Conservation (phyloP, 2,113 vertebrate genomes). For the Vanacampus margaritifer region DNA sequence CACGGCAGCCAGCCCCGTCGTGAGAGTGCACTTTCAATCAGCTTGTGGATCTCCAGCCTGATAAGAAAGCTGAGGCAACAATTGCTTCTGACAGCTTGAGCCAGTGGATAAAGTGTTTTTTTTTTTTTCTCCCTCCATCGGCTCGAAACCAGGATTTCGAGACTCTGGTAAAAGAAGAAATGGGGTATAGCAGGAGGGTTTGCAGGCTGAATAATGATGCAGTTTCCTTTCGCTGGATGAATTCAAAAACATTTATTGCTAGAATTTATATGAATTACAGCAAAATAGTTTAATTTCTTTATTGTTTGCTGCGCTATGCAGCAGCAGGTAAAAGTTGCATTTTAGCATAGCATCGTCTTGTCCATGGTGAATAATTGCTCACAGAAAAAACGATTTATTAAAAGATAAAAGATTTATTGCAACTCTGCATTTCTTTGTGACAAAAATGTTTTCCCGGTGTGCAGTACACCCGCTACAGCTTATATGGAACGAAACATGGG, state of each 20-base stretch:
- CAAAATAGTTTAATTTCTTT: neutral
- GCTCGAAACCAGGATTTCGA: conserved; percentile 6
- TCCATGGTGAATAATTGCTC: no score
- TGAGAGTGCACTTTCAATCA: conserved; percentile 7
- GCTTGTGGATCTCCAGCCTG: conserved; percentile 1
- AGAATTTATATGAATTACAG: neutral
- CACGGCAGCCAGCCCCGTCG: neutral
- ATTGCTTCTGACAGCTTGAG: conserved; percentile 11
- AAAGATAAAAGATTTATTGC: no score
- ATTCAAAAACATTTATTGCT: neutral
- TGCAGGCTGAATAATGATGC: neutral
- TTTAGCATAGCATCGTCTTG: neutral
- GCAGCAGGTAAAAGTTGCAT: neutral
- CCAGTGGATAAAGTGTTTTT: conserved; percentile 3
- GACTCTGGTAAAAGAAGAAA: conserved; percentile 1
- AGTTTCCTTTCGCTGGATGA: neutral
- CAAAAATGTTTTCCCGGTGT: no score
- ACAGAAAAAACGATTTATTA: no score
- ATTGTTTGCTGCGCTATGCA: neutral
- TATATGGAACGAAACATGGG: no score
- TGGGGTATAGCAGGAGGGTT: neutral
- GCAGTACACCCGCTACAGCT: no score
- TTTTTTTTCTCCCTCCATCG: neutral
- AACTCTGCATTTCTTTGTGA: no score
- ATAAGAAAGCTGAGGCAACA: conserved; percentile 9